Evolutionary conservation across 2,888 invertebrate genomes (phyloP).

Genomic region (Xanthorhoe designata): DNA sequence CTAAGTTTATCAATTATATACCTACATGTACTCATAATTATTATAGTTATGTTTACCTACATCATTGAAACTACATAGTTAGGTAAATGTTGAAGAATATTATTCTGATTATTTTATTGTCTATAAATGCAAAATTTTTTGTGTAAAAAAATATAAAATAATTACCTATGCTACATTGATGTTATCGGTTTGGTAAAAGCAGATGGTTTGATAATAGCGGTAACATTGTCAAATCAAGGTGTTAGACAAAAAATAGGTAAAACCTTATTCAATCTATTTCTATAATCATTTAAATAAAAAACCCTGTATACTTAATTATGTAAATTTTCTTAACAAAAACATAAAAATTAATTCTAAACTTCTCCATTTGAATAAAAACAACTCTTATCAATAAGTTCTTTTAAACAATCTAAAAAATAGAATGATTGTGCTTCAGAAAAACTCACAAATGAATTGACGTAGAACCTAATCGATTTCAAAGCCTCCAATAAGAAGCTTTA

Average conservation of each 20-base stretch:
- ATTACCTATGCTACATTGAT: neutral
- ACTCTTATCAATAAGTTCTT: neutral
- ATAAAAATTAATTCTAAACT: constrained; percentile 1
- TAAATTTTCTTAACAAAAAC: constrained; percentile 10
- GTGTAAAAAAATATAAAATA: too few species aligned
- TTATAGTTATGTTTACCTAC: too few species aligned
- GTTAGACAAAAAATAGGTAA: neutral
- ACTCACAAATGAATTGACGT: neutral
- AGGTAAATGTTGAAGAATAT: too few species aligned
- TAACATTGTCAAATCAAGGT: neutral
- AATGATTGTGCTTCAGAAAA: neutral
- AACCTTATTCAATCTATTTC: neutral
- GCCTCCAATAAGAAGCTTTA: too few species aligned
- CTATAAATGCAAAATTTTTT: too few species aligned
- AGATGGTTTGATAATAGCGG: neutral
- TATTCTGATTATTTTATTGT: too few species aligned
- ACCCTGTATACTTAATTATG: constrained; percentile 15
- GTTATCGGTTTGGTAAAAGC: neutral
- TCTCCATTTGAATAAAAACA: neutral
- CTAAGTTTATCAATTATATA: too few species aligned
- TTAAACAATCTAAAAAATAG: neutral
- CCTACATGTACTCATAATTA: too few species aligned
- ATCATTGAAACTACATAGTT: too few species aligned
- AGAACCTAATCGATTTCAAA: too few species aligned
- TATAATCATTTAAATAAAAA: neutral